Base-by-base conservation (phyloP, 1,140 invertebrate species). In the Marisa cornuarietis region DNA sequence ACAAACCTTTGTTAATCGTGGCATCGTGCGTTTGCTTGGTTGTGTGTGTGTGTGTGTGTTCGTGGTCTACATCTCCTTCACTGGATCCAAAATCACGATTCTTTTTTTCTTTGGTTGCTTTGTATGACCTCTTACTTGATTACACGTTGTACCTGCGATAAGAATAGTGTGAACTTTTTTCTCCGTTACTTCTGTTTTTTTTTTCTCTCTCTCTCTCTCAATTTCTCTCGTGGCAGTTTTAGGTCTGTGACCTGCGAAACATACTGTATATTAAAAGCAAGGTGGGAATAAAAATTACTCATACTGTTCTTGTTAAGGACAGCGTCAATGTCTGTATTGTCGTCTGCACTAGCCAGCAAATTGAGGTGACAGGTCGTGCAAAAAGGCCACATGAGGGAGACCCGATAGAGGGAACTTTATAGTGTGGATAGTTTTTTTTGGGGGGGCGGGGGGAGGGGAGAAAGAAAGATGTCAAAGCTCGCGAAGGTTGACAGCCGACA, bases 111-210 rank as follows among this genome's bases (percentile, higher is more conserved):
- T 42, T 42, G 6, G 3, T 42, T 42, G 31, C 31, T 6, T 42
- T 42, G 31, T 42, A 42, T 42, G 31, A 42, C 31, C 31, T 42
- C 31, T 42, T 42, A 42, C 31, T 42, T 42, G 31, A 42, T 42
- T 42, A 42, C 31, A 42, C 31, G n/a, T n/a, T n/a, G n/a, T n/a
- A n/a, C n/a, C n/a, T 42, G 31, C 6, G 31, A 42, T 42, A 6
- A 42, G 31, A 42, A 42, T 42, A 42, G 31, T 69, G 10, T n/a
- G 24, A 31, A 24, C 42, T 42, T 69, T 31, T 69, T 42, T 69
- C 66, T 69, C 66, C 24, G 62, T 65, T 24, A 20, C 62, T 65
- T 69, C 66, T 69, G 24, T 69, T 42, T 69, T 22, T 69, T n/a
- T 22, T 69, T 22, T 69, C 66, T 69, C 69, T 71, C 31, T 71